phyloP scores from a whole-genome alignment of 2,113 vertebrate genomes.

The Mus spicilegus region DNA sequence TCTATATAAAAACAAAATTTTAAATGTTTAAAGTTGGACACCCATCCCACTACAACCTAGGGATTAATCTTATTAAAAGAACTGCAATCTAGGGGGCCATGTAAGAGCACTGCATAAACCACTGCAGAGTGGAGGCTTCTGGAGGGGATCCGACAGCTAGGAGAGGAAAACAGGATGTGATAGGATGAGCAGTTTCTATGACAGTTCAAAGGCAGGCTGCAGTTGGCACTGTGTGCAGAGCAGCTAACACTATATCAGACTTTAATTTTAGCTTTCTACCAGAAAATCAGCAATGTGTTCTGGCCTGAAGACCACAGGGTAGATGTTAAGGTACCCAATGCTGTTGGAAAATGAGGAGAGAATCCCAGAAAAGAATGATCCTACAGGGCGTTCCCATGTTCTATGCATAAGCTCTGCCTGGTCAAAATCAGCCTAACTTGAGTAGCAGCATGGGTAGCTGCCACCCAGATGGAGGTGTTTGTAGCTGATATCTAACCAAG shows the following conservation, averaged over 20 bases:
- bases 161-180: background rate
- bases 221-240: background rate
- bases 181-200: background rate
- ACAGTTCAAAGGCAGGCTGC: background rate
- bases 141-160: background rate
- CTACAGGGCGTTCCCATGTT: background rate
- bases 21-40: background rate
- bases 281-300: background rate
- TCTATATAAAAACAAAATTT: slow-evolving; percentile 2
- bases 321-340: background rate
- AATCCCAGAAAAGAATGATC: background rate
- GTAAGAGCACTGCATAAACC: background rate
- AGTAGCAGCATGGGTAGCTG: background rate
- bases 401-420: background rate
- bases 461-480: background rate
- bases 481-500: background rate
- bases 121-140: background rate
- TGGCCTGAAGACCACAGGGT: background rate
- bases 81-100: background rate
- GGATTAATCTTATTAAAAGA: background rate
- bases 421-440: background rate
- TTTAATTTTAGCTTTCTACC: background rate
- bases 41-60: background rate
- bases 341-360: background rate
- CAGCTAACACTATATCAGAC: background rate